Percentiles rank a stretch among this genome's conserved stretches.
phyloP scores from a whole-genome alignment of 2,888 invertebrate genomes.

The Agriopis leucophaearia region DNA sequence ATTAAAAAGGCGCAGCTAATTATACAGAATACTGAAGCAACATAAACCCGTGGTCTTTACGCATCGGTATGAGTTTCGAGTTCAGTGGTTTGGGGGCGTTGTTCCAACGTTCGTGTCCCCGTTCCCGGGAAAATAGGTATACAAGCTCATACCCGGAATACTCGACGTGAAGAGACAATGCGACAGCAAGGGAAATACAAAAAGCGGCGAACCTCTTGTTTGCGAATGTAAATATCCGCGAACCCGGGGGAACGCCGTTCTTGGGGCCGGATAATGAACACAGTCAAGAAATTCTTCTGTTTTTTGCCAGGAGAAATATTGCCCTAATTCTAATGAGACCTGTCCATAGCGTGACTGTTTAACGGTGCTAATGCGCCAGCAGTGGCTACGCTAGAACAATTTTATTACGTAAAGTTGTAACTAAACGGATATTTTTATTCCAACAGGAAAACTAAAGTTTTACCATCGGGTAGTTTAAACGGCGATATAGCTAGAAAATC shows the following conservation, averaged over 20 bases:
- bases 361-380: conserved; percentile 6
- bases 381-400: not conserved
- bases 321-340: conserved; percentile 31
- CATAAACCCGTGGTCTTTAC: conserved; percentile 3
- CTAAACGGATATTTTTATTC: conserved; percentile 1
- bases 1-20: conserved; percentile 16
- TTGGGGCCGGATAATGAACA: conserved; percentile 41
- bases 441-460: conserved; percentile 6
- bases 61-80: conserved; percentile 16
- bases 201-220: conserved; percentile 45
- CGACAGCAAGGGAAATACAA: conserved; percentile 46
- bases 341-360: conserved; percentile 9
- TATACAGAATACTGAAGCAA: conserved; percentile 14
- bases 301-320: conserved; percentile 30
- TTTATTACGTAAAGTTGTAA: conserved; percentile 15
- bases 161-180: conserved; percentile 46
- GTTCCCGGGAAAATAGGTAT: conserved; percentile 42
- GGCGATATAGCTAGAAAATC: conserved; percentile 12
- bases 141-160: conserved; percentile 45
- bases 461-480: conserved; percentile 13
- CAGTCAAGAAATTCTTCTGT: conserved; percentile 24
- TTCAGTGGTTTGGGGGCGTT: conserved; percentile 22
- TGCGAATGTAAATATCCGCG: conserved; percentile 46
- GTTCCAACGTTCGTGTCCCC: conserved; percentile 38
- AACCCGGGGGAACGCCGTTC: conserved; percentile 42